Conservation (phyloP, 2,888 invertebrate genomes). For the Colletes collaris region DNA sequence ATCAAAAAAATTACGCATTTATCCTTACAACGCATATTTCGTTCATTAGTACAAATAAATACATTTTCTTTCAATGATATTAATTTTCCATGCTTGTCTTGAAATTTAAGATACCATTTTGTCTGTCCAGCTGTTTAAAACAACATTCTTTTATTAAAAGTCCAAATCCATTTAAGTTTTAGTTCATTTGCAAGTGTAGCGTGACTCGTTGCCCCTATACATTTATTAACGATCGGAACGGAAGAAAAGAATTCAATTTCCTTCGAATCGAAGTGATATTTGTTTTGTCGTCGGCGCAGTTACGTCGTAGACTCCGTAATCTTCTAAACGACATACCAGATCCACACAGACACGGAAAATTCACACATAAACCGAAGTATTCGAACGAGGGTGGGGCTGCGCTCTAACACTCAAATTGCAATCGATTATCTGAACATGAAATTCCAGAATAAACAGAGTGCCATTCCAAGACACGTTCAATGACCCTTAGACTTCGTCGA, state of each 20-base stretch:
- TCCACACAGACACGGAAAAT: conserved; percentile 3
- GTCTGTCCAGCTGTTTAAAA: too few species aligned
- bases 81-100: too few species aligned
- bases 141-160: too few species aligned
- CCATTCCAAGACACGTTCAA: conserved; percentile 41
- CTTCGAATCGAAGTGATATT: conserved; percentile 7
- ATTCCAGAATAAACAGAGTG: conserved; percentile 55
- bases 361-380: conserved; percentile 23
- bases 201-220: background rate
- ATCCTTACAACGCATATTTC: too few species aligned
- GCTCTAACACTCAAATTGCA: conserved; percentile 51
- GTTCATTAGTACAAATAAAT: too few species aligned
- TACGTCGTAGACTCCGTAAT: conserved; percentile 21
- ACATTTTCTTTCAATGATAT: too few species aligned
- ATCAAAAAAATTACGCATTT: too few species aligned
- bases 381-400: conserved; percentile 31
- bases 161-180: too few species aligned
- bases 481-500: conserved; percentile 6
- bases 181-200: too few species aligned
- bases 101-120: too few species aligned
- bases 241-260: conserved; percentile 34
- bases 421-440: conserved; percentile 55
- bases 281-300: conserved; percentile 1
- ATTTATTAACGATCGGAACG: background rate
- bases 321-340: conserved; percentile 36